Conservation (phyloP, 2,888 invertebrate genomes). For the Gymnosoma rotundatum region DNA sequence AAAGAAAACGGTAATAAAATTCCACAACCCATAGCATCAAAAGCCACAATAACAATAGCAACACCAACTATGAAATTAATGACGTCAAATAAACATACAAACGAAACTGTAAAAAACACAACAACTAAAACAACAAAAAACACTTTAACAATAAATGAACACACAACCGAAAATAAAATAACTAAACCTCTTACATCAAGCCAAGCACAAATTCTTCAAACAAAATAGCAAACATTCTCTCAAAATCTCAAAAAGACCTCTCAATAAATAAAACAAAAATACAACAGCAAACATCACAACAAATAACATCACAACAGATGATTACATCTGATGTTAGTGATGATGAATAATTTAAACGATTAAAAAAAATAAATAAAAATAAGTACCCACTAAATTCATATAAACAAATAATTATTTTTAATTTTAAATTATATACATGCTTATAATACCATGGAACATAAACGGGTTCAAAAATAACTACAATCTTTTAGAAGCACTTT, state of each 20-base stretch:
- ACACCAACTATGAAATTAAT: not conserved
- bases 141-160: too few species aligned
- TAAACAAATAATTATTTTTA: too few species aligned
- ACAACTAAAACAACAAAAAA: not conserved
- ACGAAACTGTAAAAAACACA: not conserved
- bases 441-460: too few species aligned
- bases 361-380: too few species aligned
- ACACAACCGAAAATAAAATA: too few species aligned
- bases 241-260: not conserved
- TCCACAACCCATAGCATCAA: not conserved
- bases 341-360: not conserved
- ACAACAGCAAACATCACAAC: not conserved
- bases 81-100: not conserved
- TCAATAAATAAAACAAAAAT: constrained; percentile 12
- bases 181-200: too few species aligned
- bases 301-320: not conserved
- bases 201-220: too few species aligned
- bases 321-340: constrained; percentile 4
- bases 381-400: too few species aligned
- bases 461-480: constrained; percentile 19
- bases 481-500: not conserved
- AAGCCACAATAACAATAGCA: not conserved
- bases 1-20: too few species aligned
- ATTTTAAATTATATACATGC: too few species aligned
- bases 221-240: not conserved